These are phyloP conservation scores for Apamea monoglypha DNA, from an alignment of 2,888 invertebrate species.

Conservation along the genomic window DNA sequence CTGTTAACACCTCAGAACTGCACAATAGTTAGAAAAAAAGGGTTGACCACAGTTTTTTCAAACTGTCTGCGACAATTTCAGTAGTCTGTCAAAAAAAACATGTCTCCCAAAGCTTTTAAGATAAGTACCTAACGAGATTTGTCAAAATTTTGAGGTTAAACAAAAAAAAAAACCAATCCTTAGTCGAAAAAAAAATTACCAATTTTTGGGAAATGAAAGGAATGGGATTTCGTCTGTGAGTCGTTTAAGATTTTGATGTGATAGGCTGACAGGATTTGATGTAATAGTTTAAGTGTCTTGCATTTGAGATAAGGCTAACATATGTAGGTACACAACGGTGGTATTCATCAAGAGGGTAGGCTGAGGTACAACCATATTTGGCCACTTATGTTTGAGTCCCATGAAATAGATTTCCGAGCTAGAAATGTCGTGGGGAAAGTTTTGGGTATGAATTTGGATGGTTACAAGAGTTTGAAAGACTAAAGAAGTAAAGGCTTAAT, in stretches of 20 bases:
- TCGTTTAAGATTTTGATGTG: constrained; percentile 15
- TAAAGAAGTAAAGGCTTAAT: too few relatives aligned
- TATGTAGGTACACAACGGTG: too few relatives aligned
- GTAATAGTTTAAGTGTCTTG: background rate
- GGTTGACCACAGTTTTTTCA: constrained; percentile 17
- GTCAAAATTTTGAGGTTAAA: constrained; percentile 34
- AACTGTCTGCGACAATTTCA: constrained; percentile 1
- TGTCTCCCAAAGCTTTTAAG: constrained; percentile 35
- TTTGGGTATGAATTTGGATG: too few relatives aligned
- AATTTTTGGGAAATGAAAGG: too few relatives aligned
- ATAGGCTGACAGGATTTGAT: too few relatives aligned
- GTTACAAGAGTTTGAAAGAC: too few relatives aligned
- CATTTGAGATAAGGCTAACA: too few relatives aligned
- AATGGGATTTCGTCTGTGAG: background rate
- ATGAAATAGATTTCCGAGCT: background rate
- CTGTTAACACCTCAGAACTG: constrained; percentile 26
- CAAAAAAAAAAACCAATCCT: constrained; percentile 28
- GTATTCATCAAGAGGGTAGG: background rate
- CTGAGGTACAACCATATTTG: background rate
- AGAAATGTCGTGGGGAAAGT: background rate
- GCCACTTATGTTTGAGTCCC: background rate
- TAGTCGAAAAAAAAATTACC: background rate
- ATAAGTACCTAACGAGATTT: constrained; percentile 30
- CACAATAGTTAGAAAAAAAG: constrained; percentile 27
- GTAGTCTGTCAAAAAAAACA: constrained; percentile 24